A percentile compares a stretch with the other conserved stretches of the same genome.
Conservation (phyloP, 2,888 invertebrate genomes). For the Sepioteuthis lessoniana region DNA sequence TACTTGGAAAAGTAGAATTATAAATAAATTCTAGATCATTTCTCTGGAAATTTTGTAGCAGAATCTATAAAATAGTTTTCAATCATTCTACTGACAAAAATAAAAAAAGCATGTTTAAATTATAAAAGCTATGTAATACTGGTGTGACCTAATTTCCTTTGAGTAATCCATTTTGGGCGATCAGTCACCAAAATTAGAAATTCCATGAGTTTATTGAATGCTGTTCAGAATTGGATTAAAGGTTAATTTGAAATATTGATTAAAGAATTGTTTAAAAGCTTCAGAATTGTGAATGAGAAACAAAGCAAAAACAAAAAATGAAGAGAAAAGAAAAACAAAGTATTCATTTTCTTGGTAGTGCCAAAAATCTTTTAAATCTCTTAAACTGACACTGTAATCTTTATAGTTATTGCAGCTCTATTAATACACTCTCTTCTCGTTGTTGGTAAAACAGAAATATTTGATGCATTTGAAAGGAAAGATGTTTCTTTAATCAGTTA, state of each 20-base stretch:
- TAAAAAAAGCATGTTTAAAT: background rate
- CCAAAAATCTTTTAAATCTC: slow-evolving; percentile 21
- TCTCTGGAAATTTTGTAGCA: background rate
- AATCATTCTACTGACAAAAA: background rate
- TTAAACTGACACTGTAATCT: background rate
- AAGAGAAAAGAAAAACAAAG: background rate
- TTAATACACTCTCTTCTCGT: background rate
- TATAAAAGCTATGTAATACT: background rate
- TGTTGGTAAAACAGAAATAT: background rate
- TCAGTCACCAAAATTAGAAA: background rate
- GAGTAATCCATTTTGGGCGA: slow-evolving; percentile 13
- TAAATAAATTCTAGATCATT: background rate
- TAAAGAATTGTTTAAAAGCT: background rate
- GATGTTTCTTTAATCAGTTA: background rate
- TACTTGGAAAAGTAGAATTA: background rate
- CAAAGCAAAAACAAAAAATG: background rate
- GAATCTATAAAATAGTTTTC: background rate
- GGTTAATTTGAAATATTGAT: slow-evolving; percentile 33
- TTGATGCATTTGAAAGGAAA: background rate
- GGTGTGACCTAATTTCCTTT: background rate
- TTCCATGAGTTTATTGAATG: slow-evolving; percentile 23
- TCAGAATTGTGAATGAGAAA: background rate
- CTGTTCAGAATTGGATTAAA: background rate
- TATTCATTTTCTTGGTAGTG: background rate
- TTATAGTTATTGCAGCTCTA: background rate